A percentile compares a stretch with the other conserved stretches of the same genome.
These are phyloP conservation scores for Macroglossus sobrinus DNA, from an alignment of 2,113 vertebrate species.

Conservation along the genomic window DNA sequence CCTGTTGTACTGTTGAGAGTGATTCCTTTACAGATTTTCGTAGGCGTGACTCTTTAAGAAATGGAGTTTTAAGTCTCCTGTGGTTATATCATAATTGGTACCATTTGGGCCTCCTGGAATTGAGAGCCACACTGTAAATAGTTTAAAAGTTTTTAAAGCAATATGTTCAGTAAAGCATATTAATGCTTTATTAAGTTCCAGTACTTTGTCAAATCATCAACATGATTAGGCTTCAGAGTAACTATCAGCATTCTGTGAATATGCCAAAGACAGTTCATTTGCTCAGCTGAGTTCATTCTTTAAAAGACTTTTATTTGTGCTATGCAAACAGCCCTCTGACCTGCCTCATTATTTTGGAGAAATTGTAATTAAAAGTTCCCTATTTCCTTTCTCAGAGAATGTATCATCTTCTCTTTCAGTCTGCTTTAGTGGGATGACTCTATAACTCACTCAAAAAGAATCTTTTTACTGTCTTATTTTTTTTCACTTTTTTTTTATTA, in stretches of 20 bases:
- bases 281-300: neutral
- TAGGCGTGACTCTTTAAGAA: neutral
- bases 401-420: neutral
- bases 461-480: conserved; percentile 31
- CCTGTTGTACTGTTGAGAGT: neutral
- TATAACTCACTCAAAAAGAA: neutral
- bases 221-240: conserved; percentile 25
- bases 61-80: conserved; percentile 25
- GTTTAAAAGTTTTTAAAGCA: conserved; percentile 30
- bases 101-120: neutral
- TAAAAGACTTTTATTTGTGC: neutral
- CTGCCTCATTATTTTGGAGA: neutral
- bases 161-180: neutral
- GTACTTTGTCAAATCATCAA: neutral
- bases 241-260: conserved; percentile 19
- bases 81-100: neutral
- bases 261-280: conserved; percentile 12
- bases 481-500: neutral
- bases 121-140: neutral
- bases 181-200: neutral
- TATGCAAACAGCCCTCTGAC: neutral
- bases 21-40: neutral
- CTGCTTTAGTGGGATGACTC: neutral
- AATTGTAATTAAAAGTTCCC: neutral
- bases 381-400: neutral